Percentiles rank a stretch among this genome's conserved stretches.
phyloP scores from a whole-genome alignment of 2,113 vertebrate species.

The Cinclus cinclus region DNA sequence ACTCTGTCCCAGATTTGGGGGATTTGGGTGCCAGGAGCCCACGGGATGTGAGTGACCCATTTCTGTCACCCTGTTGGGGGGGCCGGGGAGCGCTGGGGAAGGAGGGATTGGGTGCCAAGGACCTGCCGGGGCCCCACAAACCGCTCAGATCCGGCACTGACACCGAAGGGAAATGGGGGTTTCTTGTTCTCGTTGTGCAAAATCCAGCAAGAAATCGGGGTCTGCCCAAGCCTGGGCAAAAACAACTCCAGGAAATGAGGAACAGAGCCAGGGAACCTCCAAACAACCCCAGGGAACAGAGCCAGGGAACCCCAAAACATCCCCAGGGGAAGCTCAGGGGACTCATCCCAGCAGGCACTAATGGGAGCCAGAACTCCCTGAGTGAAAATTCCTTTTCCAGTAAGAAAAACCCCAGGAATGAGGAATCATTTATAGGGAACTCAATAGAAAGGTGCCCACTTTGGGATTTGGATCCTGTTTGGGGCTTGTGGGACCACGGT shows the following conservation, averaged over 20 bases:
- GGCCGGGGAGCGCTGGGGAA: not conserved
- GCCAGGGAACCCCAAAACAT: no score
- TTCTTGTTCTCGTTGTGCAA: not conserved
- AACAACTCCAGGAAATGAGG: not conserved
- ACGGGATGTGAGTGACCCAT: constrained; percentile 24
- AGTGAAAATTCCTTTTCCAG: not conserved
- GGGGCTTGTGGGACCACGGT: not conserved
- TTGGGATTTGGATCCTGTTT: not conserved
- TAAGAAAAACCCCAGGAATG: not conserved
- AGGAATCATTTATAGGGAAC: not conserved
- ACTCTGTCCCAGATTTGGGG: not conserved
- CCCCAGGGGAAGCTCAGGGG: not conserved
- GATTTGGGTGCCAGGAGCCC: not conserved
- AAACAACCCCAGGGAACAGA: not conserved
- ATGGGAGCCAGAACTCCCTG: not conserved
- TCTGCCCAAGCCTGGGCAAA: not conserved
- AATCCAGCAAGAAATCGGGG: not conserved
- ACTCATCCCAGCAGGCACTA: fast-evolving
- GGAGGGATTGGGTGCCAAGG: not conserved
- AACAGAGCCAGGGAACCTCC: not conserved
- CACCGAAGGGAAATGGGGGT: not conserved
- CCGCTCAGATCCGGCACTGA: not conserved
- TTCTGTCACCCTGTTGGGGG: not conserved
- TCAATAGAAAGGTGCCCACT: fast-evolving
- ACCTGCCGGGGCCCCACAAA: constrained; percentile 8